A percentile compares a stretch with the other conserved stretches of the same genome.
Evolutionary conservation across 2,888 invertebrate genomes (phyloP).

Genomic region (Euzetes globulus): DNA sequence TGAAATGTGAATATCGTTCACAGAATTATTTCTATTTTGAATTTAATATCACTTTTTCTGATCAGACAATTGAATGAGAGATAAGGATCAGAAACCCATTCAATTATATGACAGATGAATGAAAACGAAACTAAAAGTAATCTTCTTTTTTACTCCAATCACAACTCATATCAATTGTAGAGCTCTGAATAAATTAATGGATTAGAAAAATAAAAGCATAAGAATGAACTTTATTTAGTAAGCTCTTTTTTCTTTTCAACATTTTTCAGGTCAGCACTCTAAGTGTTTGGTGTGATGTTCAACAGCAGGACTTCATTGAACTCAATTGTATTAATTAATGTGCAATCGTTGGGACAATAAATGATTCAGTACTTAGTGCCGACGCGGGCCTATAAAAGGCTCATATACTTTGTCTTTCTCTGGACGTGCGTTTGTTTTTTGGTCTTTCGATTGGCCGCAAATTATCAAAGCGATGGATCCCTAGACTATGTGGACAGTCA

Average conservation of each 20-base stretch:
- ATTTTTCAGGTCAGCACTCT: not conserved
- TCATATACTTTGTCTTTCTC: conserved; percentile 41
- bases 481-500: conserved; percentile 39
- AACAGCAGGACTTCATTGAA: not conserved
- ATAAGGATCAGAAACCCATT: not conserved
- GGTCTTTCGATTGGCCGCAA: conserved; percentile 40
- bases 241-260: not conserved
- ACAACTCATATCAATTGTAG: not conserved
- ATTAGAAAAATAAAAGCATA: not conserved
- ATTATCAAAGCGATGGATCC: conserved; percentile 35
- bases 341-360: not conserved
- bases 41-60: conserved; percentile 2
- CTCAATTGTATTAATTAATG: not conserved
- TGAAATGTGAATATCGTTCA: not conserved
- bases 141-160: not conserved
- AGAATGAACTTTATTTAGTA: not conserved
- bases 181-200: not conserved
- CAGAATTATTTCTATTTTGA: not conserved
- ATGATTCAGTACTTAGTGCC: conserved; percentile 38
- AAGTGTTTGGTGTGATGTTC: not conserved
- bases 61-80: not conserved
- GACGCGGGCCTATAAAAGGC: conserved; percentile 40
- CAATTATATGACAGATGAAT: not conserved
- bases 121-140: not conserved
- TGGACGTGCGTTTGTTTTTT: conserved; percentile 43